A percentile compares a stretch with the other conserved stretches of the same genome.
phyloP scores from a whole-genome alignment of 64 coral and sea anemone genomes.

The Montipora capricornis region DNA sequence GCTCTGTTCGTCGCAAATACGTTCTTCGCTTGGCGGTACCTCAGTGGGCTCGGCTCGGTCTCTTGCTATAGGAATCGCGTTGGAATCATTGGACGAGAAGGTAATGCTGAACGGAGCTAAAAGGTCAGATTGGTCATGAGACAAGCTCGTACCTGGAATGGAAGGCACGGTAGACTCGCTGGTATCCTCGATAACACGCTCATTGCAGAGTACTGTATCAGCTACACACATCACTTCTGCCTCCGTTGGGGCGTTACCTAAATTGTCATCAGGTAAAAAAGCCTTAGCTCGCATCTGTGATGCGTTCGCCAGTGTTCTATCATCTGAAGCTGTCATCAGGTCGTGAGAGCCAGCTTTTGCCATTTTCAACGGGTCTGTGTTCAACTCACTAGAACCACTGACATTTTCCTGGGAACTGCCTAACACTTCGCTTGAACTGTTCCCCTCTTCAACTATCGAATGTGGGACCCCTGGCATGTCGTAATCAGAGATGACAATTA shows the following conservation, averaged over 20 bases:
- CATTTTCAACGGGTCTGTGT: neutral
- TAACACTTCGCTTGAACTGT: conserved; percentile 20
- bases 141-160: neutral
- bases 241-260: neutral
- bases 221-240: conserved; percentile 12
- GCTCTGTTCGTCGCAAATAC: neutral
- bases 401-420: neutral
- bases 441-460: conserved; percentile 25
- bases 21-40: conserved; percentile 1
- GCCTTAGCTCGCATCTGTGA: conserved; percentile 15
- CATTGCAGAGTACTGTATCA: neutral
- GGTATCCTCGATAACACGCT: neutral
- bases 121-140: neutral
- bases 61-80: neutral
- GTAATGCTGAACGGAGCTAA: conserved; percentile 1
- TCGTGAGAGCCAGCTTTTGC: conserved; percentile 11
- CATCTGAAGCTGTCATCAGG: conserved; percentile 21
- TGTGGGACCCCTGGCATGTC: conserved; percentile 6
- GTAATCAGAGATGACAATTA: conserved; percentile 11
- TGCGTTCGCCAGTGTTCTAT: neutral
- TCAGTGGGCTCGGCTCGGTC: neutral
- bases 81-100: neutral
- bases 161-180: neutral
- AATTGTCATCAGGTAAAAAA: neutral
- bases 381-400: neutral